Evolutionary conservation across 2,797 vertebrate species (phyloP), one percentile per base, ranked within the genome.

Genomic region (Holocentrus rufus): DNA sequence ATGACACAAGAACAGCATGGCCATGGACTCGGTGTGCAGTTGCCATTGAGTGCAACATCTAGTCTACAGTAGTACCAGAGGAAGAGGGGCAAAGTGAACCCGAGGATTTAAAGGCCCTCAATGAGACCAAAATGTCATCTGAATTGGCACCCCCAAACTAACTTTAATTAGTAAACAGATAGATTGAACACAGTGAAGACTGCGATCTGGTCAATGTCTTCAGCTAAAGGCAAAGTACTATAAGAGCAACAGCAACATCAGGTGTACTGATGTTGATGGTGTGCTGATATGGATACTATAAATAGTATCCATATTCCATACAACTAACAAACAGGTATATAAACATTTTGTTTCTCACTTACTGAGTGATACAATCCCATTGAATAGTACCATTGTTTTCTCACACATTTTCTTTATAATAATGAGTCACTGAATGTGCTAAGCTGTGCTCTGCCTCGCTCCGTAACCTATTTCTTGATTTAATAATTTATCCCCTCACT

Each of bases 41-140:
- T 72, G 69, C 27, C 49, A 34, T 5, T 46, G 57, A 79, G 60
- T 15, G 59, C 27, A 58, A 27, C 49, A 62, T 68, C 65, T 61
- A 59, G 49, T 82, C 73, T 52, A 62, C 34, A 13, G 2, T 69
- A 42, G 18, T 71, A 79, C 73, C 69, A 83, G 74, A 75, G 75
- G 59, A 79, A 69, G 77, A 80, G 78, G 82, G 72, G 66, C 76
- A 83, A 79, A 79, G 70, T 3, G 64, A 79, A 62, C 47, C 27
- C 64, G 74, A 68, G 78, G 74, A 81, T 84, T 85, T 84, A 59
- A 80, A 77, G 72, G 80, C 83, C 75, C 72, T 82, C 46, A 42
- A 18, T 65, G 57, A 73, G 58, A 47, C 46, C 71, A 64, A 78
- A 75, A 82, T 72, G 74, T 77, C 72, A 87, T 61, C 72, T 81